Conservation (phyloP, 2,797 vertebrate genomes). For the Lepus oiostolus region DNA sequence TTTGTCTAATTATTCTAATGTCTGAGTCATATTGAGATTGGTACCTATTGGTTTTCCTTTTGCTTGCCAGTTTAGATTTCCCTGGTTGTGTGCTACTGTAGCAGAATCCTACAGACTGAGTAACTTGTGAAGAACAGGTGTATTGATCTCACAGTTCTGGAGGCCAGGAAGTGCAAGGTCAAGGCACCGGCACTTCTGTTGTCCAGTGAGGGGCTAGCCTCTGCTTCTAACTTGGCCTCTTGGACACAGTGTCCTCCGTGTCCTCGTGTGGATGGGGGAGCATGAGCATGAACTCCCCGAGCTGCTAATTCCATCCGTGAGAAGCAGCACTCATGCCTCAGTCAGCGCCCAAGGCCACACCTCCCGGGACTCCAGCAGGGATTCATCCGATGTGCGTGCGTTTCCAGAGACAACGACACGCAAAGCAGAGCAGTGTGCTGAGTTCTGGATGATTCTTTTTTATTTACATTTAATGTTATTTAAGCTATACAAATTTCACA, state of each 20-base stretch:
- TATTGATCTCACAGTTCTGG: too few relatives aligned
- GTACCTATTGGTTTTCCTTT: background rate
- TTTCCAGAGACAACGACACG: background rate
- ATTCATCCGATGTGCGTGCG: too few relatives aligned
- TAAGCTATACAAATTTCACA: too few relatives aligned
- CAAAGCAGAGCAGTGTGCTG: background rate
- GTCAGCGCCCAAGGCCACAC: background rate
- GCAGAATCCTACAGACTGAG: too few relatives aligned
- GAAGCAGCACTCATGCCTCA: background rate
- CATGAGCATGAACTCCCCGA: background rate
- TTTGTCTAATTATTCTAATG: conserved; percentile 5
- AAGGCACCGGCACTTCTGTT: background rate
- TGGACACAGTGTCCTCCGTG: too few relatives aligned
- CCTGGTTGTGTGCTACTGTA: background rate
- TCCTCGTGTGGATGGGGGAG: background rate
- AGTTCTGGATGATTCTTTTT: background rate
- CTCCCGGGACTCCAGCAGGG: too few relatives aligned
- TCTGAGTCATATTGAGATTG: background rate
- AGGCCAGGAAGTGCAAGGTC: background rate
- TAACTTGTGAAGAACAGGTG: too few relatives aligned
- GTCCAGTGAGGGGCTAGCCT: too few relatives aligned
- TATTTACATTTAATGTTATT: too few relatives aligned
- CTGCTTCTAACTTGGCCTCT: background rate
- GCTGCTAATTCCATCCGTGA: background rate
- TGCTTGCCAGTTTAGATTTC: background rate